A percentile compares a stretch with the other conserved stretches of the same genome.
phyloP scores from a whole-genome alignment of 53 echinoderm and acorn worm genomes.

The Hippasteria phrygiana region DNA sequence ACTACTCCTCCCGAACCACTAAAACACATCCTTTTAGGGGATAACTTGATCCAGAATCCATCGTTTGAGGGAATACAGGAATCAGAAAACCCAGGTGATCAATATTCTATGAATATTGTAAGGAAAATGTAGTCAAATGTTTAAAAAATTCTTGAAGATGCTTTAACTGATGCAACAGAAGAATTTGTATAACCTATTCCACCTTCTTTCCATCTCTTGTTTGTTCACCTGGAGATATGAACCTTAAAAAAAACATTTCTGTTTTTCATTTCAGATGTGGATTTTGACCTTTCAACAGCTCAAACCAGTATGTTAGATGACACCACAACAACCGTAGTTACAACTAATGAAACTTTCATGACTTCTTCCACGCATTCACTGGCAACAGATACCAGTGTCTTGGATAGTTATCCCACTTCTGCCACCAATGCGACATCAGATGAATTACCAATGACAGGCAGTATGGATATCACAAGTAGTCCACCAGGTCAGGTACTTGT shows the following conservation, averaged over 20 bases:
- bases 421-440: background rate
- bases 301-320: background rate
- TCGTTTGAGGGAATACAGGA: conserved; percentile 56
- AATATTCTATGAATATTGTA: background rate
- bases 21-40: background rate
- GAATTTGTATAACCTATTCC: too few relatives aligned
- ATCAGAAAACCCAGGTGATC: background rate
- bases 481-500: background rate
- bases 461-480: background rate
- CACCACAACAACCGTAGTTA: background rate
- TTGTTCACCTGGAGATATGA: background rate
- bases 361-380: background rate
- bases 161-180: too few relatives aligned
- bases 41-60: conserved; percentile 62
- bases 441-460: background rate
- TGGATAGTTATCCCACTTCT: conserved; percentile 7
- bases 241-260: background rate
- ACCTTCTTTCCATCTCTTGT: background rate
- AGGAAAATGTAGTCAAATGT: background rate
- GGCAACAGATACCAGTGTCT: background rate
- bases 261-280: background rate
- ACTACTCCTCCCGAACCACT: conserved; percentile 49
- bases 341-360: background rate
- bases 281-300: background rate
- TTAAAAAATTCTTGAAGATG: too few relatives aligned